phyloP scores from a whole-genome alignment of 2,888 invertebrate genomes.

The Platerodrilus igneus region DNA sequence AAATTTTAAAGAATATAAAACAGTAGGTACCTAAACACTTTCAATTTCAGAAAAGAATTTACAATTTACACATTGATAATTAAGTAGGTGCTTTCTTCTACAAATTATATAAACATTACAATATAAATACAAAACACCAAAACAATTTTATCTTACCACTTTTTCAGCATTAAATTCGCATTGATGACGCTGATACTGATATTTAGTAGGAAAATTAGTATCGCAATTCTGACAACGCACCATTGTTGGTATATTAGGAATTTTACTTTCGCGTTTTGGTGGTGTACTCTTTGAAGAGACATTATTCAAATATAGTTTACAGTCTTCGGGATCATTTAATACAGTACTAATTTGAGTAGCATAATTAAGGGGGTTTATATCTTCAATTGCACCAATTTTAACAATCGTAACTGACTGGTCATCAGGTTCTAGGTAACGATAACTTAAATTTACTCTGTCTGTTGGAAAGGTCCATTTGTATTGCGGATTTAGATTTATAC shows the following conservation, averaged over 20 bases:
- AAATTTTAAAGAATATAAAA: too few species aligned
- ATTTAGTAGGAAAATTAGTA: conserved; percentile 47
- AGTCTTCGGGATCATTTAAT: conserved; percentile 23
- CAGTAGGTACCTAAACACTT: too few species aligned
- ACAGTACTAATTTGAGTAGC: conserved; percentile 28
- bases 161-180: conserved; percentile 48
- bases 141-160: too few species aligned
- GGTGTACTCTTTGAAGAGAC: conserved; percentile 4
- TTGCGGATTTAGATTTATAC: conserved; percentile 27
- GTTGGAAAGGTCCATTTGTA: conserved; percentile 17
- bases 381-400: conserved; percentile 35
- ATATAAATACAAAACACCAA: too few species aligned
- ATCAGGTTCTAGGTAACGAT: conserved; percentile 30
- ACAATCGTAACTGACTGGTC: conserved; percentile 34
- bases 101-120: too few species aligned
- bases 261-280: conserved; percentile 29
- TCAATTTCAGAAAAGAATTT: too few species aligned
- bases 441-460: conserved; percentile 32
- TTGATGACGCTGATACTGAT: conserved; percentile 48
- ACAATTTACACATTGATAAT: too few species aligned
- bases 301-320: conserved; percentile 16
- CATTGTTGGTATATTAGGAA: conserved; percentile 36
- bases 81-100: too few species aligned
- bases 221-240: conserved; percentile 48
- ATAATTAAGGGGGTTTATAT: conserved; percentile 32